Evolutionary conservation across 2,113 vertebrate species (phyloP).

Genomic region (Chinchilla lanigera): DNA sequence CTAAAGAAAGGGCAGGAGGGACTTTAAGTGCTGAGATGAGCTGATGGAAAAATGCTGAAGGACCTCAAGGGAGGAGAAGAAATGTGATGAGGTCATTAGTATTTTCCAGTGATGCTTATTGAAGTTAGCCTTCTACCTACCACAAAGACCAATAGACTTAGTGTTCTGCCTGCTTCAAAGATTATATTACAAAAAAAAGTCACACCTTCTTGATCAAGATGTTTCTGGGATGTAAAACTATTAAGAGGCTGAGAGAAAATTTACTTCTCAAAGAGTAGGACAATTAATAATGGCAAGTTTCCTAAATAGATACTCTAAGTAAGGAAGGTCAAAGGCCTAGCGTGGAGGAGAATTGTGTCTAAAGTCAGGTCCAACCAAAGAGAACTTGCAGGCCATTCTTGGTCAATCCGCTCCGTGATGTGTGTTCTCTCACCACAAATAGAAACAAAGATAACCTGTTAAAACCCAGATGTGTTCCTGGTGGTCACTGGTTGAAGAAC

Average conservation of each 20-base stretch:
- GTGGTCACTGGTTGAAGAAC: not conserved
- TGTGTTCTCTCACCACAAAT: not conserved
- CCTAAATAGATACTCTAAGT: not conserved
- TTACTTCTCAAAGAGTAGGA: not conserved
- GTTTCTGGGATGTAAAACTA: conserved; percentile 14
- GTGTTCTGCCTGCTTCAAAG: not conserved
- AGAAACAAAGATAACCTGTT: not conserved
- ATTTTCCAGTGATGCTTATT: not conserved
- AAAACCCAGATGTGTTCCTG: not conserved
- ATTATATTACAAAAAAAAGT: not conserved
- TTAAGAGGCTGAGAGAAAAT: not conserved
- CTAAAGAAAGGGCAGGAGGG: not conserved
- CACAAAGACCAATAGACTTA: not conserved
- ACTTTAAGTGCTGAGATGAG: not conserved
- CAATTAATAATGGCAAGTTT: not conserved
- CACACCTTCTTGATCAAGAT: not conserved
- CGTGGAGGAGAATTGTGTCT: not conserved
- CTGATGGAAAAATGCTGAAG: not conserved
- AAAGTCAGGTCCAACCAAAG: not conserved
- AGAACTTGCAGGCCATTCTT: not conserved
- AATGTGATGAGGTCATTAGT: not conserved
- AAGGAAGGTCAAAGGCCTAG: not conserved
- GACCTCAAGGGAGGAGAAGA: not conserved
- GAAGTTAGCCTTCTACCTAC: not conserved
- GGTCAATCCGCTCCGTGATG: not conserved